These are phyloP conservation scores for Beris chalybata DNA, from an alignment of 2,888 invertebrate genomes.

Conservation along the genomic window DNA sequence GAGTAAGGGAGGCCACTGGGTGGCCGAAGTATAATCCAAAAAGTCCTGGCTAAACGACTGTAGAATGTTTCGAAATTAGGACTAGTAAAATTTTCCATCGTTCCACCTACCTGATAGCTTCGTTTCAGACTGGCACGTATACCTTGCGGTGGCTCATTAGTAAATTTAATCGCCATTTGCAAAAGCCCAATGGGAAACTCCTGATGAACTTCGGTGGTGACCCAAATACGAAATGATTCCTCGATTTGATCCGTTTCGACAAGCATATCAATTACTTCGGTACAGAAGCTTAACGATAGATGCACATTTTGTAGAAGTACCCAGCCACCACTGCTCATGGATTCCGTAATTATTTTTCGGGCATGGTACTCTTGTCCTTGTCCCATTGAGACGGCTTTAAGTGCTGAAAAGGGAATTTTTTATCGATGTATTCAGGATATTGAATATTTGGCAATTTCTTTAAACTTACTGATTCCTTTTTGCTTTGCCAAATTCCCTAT, in stretches of 20 bases:
- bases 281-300: conserved; percentile 90
- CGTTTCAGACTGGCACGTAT: conserved; percentile 91
- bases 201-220: conserved; percentile 91
- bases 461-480: conserved; percentile 74
- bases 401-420: conserved; percentile 56
- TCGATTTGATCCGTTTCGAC: conserved; percentile 82
- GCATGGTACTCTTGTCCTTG: conserved; percentile 93
- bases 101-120: conserved; percentile 72
- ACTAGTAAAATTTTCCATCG: not conserved
- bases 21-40: conserved; percentile 85
- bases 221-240: conserved; percentile 85
- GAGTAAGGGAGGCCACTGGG: conserved; percentile 91
- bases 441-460: not conserved
- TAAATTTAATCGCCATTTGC: conserved; percentile 95
- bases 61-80: conserved; percentile 3
- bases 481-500: conserved; percentile 84
- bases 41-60: conserved; percentile 71
- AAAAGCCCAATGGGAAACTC: conserved; percentile 87
- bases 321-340: conserved; percentile 85
- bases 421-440: not conserved
- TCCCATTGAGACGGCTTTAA: conserved; percentile 93
- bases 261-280: conserved; percentile 87
- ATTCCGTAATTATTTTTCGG: conserved; percentile 76
- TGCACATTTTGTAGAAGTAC: conserved; percentile 95
- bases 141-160: conserved; percentile 96